Evolutionary conservation across 2,888 invertebrate species (phyloP).

Genomic region (Hypolimnas misippus): DNA sequence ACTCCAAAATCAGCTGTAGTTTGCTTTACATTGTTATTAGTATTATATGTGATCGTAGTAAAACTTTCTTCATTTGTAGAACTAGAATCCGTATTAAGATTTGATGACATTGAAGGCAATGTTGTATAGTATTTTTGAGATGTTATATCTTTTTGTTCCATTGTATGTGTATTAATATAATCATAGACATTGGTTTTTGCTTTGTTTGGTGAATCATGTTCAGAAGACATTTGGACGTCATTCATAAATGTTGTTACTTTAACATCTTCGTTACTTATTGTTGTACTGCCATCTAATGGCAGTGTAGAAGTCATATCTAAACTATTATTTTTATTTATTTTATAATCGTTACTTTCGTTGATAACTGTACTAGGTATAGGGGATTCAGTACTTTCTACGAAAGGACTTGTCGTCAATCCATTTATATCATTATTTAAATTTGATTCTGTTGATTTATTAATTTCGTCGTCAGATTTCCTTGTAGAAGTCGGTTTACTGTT

Average conservation of each 20-base stretch:
- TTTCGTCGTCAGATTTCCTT: background rate
- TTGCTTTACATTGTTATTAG: background rate
- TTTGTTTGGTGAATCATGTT: background rate
- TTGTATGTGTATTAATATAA: background rate
- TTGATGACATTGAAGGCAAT: background rate
- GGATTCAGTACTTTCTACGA: background rate
- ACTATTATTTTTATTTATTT: background rate
- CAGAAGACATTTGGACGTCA: background rate
- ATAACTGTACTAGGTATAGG: background rate
- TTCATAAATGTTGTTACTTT: too few relatives aligned
- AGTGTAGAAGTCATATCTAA: background rate
- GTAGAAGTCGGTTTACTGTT: background rate
- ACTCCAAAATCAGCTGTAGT: background rate
- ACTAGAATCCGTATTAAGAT: background rate
- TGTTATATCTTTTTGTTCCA: background rate
- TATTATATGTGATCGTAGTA: background rate
- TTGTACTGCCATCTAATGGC: too few relatives aligned
- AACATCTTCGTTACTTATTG: too few relatives aligned
- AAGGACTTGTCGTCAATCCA: background rate
- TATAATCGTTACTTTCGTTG: background rate
- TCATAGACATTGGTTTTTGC: background rate
- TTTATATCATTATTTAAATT: background rate
- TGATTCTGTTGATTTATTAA: background rate
- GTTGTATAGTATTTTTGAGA: background rate
- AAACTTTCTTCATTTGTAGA: background rate